These are phyloP conservation scores for Lepeophtheirus salmonis DNA, from an alignment of 1,140 invertebrate genomes.

Conservation along the genomic window DNA sequence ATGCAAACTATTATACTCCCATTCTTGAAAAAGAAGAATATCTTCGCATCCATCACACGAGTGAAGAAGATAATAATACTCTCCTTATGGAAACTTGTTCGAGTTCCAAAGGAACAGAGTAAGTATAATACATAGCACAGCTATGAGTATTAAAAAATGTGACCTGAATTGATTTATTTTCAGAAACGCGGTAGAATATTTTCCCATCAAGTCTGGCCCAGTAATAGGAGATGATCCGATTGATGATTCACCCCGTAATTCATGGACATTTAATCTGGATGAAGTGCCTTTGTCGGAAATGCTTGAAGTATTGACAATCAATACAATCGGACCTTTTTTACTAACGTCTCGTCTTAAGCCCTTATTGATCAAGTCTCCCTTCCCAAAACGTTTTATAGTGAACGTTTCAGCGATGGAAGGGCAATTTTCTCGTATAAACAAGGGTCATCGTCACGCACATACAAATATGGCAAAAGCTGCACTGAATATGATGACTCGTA, in stretches of 20 bases:
- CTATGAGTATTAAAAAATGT: too few species aligned
- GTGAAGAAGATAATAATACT: slow-evolving; percentile 4
- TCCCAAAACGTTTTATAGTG: slow-evolving; percentile 9
- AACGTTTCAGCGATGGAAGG: slow-evolving; percentile 22
- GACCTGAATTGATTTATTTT: too few species aligned
- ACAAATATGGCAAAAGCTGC: slow-evolving; percentile 22
- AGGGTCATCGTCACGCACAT: slow-evolving; percentile 20
- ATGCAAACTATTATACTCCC: slow-evolving; percentile 18
- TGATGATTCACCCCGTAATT: slow-evolving; percentile 19
- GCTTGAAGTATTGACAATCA: slow-evolving; percentile 20
- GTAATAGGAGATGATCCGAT: slow-evolving; percentile 7
- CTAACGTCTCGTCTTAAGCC: slow-evolving; percentile 19
- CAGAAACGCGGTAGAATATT: slow-evolving; percentile 7
- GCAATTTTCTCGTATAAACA: slow-evolving; percentile 17
- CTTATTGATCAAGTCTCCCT: slow-evolving; percentile 10
- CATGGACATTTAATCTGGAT: slow-evolving; percentile 18
- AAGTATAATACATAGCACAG: too few species aligned
- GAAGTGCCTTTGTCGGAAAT: slow-evolving; percentile 20
- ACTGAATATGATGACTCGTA: slow-evolving; percentile 22
- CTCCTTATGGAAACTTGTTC: not conserved
- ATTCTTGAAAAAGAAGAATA: slow-evolving; percentile 8
- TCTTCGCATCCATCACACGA: not conserved
- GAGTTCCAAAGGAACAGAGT: not conserved
- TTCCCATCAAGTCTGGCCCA: not conserved
- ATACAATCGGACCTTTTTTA: slow-evolving; percentile 20